Evolutionary conservation across 2,888 invertebrate species (phyloP).

Genomic region (Sinhomidia bicolor): DNA sequence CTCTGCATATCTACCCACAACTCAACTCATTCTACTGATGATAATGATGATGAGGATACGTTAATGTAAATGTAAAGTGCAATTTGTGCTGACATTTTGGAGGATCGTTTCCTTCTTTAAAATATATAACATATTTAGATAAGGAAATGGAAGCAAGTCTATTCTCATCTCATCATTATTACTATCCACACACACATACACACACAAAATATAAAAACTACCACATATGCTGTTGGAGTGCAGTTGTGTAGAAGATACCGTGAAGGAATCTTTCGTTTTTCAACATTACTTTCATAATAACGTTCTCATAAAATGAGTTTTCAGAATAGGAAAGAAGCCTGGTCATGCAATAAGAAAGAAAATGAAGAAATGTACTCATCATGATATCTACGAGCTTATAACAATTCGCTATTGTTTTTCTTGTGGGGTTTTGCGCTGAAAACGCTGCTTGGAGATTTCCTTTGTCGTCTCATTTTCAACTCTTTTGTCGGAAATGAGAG

Average conservation of each 20-base stretch:
- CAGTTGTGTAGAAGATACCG: too few species aligned
- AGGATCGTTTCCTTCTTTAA: not conserved
- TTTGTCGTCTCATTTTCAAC: not conserved
- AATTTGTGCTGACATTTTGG: constrained; percentile 21
- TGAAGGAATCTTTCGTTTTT: too few species aligned
- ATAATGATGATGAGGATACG: not conserved
- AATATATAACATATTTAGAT: not conserved
- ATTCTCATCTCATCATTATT: not conserved
- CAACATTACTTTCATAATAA: not conserved
- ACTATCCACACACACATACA: too few species aligned
- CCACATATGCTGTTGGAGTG: too few species aligned
- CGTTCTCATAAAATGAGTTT: constrained; percentile 24
- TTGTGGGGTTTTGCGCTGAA: constrained; percentile 4
- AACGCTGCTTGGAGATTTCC: not conserved
- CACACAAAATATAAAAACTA: too few species aligned
- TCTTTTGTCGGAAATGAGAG: not conserved
- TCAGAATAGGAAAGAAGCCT: not conserved
- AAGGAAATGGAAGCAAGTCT: not conserved
- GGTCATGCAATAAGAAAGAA: not conserved
- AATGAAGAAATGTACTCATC: not conserved
- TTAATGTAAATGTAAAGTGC: constrained; percentile 26
- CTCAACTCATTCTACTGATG: constrained; percentile 20
- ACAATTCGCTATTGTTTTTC: constrained; percentile 24
- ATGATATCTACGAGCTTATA: not conserved
- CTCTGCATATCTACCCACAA: too few species aligned